phyloP scores from a whole-genome alignment of 2,797 vertebrate species.

The Tangara arthus region DNA sequence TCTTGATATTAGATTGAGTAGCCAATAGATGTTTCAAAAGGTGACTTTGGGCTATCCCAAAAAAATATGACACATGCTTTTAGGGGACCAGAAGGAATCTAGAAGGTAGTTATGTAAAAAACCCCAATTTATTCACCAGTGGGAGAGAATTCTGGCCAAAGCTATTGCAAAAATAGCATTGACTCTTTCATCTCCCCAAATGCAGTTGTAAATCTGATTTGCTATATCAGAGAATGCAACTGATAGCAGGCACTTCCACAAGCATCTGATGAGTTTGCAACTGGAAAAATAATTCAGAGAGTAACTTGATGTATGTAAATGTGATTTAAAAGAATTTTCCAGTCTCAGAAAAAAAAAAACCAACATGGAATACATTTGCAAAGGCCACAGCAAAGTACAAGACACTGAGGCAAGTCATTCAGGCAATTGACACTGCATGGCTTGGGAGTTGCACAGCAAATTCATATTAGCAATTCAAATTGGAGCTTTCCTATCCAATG shows the following conservation, averaged over 20 bases:
- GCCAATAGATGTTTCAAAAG: neutral
- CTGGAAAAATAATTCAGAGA: neutral
- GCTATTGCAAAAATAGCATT: neutral
- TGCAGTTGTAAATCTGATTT: neutral
- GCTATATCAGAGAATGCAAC: neutral
- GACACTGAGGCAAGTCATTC: neutral
- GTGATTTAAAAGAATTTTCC: neutral
- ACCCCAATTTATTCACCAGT: fast-evolving
- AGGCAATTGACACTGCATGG: neutral
- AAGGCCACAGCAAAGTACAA: neutral
- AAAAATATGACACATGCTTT: neutral
- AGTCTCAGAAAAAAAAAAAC: neutral
- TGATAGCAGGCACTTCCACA: neutral
- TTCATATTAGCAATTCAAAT: slow-evolving; percentile 32
- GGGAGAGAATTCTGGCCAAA: neutral
- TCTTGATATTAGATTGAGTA: neutral
- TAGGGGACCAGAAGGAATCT: neutral
- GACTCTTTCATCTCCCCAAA: neutral
- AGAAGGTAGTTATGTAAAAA: neutral
- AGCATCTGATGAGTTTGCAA: neutral
- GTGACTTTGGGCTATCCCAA: neutral
- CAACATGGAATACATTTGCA: neutral
- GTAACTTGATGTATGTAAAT: neutral
- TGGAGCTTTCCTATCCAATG: neutral
- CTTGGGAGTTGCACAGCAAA: neutral